Evolutionary conservation across 2,113 vertebrate species (phyloP).

Genomic region (Machaerirhynchus nigripectus): DNA sequence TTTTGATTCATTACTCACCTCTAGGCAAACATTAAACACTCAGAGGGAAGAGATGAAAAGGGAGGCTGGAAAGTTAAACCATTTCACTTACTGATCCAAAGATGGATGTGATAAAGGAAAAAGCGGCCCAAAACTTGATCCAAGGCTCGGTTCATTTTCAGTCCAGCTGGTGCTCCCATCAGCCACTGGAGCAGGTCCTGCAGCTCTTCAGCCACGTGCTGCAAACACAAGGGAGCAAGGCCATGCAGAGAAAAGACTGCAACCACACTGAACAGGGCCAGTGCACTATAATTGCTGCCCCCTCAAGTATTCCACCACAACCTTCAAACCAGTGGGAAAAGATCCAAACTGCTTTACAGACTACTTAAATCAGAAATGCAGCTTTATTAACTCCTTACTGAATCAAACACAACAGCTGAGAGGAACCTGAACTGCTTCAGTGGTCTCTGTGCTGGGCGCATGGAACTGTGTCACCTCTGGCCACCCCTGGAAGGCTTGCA

Average conservation of each 20-base stretch:
- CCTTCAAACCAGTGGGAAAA: background rate
- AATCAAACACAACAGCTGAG: background rate
- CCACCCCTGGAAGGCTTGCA: background rate
- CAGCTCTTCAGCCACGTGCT: constrained; percentile 89
- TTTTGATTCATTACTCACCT: constrained; percentile 19
- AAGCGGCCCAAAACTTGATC: constrained; percentile 95
- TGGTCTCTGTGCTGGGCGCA: background rate
- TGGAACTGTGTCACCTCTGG: background rate
- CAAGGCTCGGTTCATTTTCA: constrained; percentile 96
- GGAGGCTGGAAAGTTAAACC: background rate
- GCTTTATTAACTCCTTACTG: background rate
- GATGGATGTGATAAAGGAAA: constrained; percentile 98
- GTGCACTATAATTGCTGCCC: background rate
- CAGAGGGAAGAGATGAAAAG: background rate
- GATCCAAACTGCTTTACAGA: background rate
- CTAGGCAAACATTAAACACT: constrained; percentile 15
- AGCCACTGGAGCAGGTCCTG: constrained; percentile 94
- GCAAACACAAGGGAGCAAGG: background rate
- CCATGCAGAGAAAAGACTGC: background rate
- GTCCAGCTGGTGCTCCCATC: constrained; percentile 95
- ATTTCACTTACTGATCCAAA: constrained; percentile 94
- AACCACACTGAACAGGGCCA: background rate
- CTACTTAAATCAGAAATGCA: background rate
- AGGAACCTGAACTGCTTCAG: background rate
- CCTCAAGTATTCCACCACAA: background rate